Evolutionary conservation across 2,797 vertebrate genomes (phyloP).

Genomic region (Eremophila alpestris): DNA sequence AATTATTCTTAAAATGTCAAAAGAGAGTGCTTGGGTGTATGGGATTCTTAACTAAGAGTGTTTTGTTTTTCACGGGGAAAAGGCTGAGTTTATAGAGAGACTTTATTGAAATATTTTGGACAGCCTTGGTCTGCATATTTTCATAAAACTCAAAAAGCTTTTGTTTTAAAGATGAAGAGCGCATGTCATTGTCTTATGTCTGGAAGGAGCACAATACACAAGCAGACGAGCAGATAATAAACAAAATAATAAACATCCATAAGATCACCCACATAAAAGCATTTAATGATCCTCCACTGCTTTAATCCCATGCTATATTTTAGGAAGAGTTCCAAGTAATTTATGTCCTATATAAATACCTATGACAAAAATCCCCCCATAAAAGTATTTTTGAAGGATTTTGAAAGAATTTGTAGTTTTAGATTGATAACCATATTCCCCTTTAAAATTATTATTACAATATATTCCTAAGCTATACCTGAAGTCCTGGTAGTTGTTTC

Average conservation of each 20-base stretch:
- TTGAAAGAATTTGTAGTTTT: not conserved
- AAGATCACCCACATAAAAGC: not conserved
- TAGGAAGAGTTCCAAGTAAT: not conserved
- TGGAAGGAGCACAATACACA: not conserved
- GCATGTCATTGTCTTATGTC: not conserved
- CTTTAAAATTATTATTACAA: not conserved
- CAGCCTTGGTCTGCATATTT: not conserved
- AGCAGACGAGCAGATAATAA: not conserved
- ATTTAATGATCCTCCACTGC: accelerated
- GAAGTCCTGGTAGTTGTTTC: not conserved
- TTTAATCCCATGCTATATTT: not conserved
- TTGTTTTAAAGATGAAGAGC: not conserved
- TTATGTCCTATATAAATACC: not conserved
- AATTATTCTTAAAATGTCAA: not conserved
- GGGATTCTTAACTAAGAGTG: not conserved
- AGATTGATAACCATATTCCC: not conserved
- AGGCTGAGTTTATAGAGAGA: not conserved
- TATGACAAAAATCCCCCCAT: not conserved
- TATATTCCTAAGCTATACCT: not conserved
- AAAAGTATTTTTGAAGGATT: not conserved
- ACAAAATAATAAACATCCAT: not conserved
- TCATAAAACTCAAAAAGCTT: not conserved
- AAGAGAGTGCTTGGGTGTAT: not conserved
- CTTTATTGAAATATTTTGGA: not conserved
- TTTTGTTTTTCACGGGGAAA: not conserved